Percentiles rank a stretch among this genome's conserved stretches.
These are phyloP conservation scores for Dasypolia templi DNA, from an alignment of 2,888 invertebrate genomes.

Conservation along the genomic window DNA sequence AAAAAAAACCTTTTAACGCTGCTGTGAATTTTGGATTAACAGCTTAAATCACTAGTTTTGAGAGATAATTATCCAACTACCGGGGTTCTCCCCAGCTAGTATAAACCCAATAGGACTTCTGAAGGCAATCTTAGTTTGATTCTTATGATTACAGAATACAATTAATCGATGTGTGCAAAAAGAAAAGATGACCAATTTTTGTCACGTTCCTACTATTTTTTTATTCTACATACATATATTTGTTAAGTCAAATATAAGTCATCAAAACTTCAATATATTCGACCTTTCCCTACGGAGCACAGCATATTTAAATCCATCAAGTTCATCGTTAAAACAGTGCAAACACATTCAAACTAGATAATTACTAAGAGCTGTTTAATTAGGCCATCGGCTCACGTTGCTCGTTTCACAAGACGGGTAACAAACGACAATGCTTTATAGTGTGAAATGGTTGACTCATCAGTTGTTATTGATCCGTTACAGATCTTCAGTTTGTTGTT, in stretches of 20 bases:
- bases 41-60: background rate
- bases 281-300: conserved; percentile 2
- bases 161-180: too few species aligned
- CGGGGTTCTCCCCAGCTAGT: background rate
- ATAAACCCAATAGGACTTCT: background rate
- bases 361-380: conserved; percentile 16
- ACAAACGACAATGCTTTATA: conserved; percentile 1
- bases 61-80: background rate
- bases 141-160: too few species aligned
- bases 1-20: background rate
- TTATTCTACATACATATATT: background rate
- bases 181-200: background rate
- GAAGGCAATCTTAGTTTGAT: too few species aligned
- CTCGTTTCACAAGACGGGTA: conserved; percentile 19
- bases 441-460: conserved; percentile 35
- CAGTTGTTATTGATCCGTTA: conserved; percentile 34
- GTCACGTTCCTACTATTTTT: background rate
- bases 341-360: conserved; percentile 19
- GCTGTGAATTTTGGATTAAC: background rate
- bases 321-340: conserved; percentile 12
- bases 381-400: background rate
- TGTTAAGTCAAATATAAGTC: conserved; percentile 16
- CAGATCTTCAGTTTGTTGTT: conserved; percentile 8
- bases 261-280: background rate
- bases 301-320: conserved; percentile 10